Percentiles rank a stretch among this genome's conserved stretches.
These are phyloP conservation scores for Plutella xylostella DNA, from an alignment of 2,888 invertebrate species.

Conservation along the genomic window DNA sequence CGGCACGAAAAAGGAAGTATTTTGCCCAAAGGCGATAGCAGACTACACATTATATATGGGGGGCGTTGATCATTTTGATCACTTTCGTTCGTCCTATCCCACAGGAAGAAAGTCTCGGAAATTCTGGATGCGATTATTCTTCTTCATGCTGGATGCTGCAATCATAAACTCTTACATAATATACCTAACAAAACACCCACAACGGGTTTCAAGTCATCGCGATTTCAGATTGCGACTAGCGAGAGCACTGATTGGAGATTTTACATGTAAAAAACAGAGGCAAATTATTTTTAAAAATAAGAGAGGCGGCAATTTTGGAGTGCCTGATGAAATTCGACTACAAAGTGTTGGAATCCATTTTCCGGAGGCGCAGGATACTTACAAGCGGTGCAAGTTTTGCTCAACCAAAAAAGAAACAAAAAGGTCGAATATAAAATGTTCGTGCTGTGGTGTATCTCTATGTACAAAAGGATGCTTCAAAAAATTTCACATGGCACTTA, in stretches of 20 bases:
- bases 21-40: conserved; percentile 27
- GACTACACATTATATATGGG: conserved; percentile 27
- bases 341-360: conserved; percentile 14
- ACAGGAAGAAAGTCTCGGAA: conserved; percentile 25
- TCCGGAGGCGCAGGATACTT: conserved; percentile 10
- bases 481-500: conserved; percentile 3
- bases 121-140: conserved; percentile 27
- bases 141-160: conserved; percentile 18
- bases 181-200: conserved; percentile 14
- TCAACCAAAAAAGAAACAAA: conserved; percentile 12
- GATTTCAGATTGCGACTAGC: conserved; percentile 12
- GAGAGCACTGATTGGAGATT: conserved; percentile 7
- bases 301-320: conserved; percentile 13
- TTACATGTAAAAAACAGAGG: conserved; percentile 5
- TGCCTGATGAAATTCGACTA: conserved; percentile 15
- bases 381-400: conserved; percentile 16
- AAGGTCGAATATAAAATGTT: conserved; percentile 11
- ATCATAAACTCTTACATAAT: conserved; percentile 16
- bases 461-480: conserved; percentile 5
- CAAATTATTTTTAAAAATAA: conserved; percentile 14
- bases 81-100: conserved; percentile 28
- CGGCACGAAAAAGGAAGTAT: conserved; percentile 24
- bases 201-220: conserved; percentile 8
- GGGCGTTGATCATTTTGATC: conserved; percentile 29
- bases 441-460: conserved; percentile 7